A percentile compares a stretch with the other conserved stretches of the same genome.
Evolutionary conservation across 2,797 vertebrate species (phyloP).

Genomic region (Paedocypris micromegethes): DNA sequence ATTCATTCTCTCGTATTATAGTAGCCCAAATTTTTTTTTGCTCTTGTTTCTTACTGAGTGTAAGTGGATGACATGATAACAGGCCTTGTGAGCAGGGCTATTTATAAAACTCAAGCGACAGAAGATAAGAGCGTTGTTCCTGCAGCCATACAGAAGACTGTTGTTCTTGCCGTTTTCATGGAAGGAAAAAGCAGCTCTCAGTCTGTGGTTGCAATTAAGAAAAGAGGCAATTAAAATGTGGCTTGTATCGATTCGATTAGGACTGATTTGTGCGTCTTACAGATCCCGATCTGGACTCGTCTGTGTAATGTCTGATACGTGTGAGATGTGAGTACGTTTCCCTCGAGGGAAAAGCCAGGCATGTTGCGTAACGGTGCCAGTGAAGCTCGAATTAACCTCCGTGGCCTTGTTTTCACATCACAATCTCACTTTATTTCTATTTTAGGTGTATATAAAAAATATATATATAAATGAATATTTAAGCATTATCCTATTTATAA

Average conservation of each 20-base stretch:
- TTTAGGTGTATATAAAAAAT: no score
- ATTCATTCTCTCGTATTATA: no score
- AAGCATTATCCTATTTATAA: no score
- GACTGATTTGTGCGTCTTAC: slow-evolving; percentile 10
- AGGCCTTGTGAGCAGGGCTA: slow-evolving; percentile 9
- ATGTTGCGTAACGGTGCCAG: slow-evolving; percentile 46
- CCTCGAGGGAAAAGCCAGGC: slow-evolving; percentile 27
- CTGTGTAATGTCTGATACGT: slow-evolving; percentile 14
- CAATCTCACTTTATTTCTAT: not conserved
- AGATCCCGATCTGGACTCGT: no score
- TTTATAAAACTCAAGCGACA: slow-evolving; percentile 15
- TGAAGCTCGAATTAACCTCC: slow-evolving; percentile 18
- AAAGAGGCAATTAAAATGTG: slow-evolving; percentile 10
- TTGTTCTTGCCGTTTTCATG: slow-evolving; percentile 18
- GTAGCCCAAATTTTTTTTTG: no score
- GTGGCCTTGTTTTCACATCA: slow-evolving; percentile 18
- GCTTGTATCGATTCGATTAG: slow-evolving; percentile 28
- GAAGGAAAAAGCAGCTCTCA: slow-evolving; percentile 30
- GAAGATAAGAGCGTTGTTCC: slow-evolving; percentile 28
- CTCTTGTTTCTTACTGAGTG: not conserved
- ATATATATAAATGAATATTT: no score
- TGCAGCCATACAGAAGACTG: slow-evolving; percentile 1
- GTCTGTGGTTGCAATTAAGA: not conserved
- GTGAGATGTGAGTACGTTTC: slow-evolving; percentile 39
- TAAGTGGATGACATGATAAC: slow-evolving; percentile 2